Evolutionary conservation across 2,797 vertebrate species (phyloP), one percentile per base, ranked within the genome.

Genomic region (Lophius americanus): DNA sequence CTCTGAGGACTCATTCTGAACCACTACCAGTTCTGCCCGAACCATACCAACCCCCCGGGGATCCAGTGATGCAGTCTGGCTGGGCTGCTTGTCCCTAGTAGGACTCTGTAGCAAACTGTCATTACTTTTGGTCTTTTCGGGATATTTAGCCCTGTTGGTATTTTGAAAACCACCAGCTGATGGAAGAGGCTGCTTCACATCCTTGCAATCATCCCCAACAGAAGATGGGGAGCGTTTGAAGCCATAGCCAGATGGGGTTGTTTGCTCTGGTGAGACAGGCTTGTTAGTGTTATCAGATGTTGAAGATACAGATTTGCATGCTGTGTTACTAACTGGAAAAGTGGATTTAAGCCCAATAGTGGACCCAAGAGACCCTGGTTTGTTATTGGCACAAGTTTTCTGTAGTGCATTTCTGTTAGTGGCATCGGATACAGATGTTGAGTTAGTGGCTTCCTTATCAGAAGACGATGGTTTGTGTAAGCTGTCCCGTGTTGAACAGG

Each of bases 1-100:
- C 73, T 94, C 95, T 0, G 94, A 96, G 32, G 94, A 95, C 79
- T 96, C 95, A 51, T 93, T 94, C 83, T 95, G 92, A 70, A 94
- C 93, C 41, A 92, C 92, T 35, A 95, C 90, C 51, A 95, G 84
- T 68, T 96, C 95, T 4, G 93, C 88, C 4, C 90, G 88, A 55
- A 94, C 93, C 70, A 91, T 81, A 33, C 91, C 90, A 32, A 71
- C 73, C 3, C 89, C 85, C 8, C 78, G 86, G 79, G 91, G 67
- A 44, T 59, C 77, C 64, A 87, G 68, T 2, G 79, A 67, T 12
- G 87, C 69, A 52, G 64, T 72, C 70, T 85, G 86, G 63, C 64
- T 70, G 7, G 79, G 13, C n/a, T 73, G 67, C 46, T 83, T 85
- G 33, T 87, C 84, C 54, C 36, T 65, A 6, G 74, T 70, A 2